These are phyloP conservation scores for Hystrix brachyura DNA, from an alignment of 2,113 vertebrate species.

Conservation along the genomic window DNA sequence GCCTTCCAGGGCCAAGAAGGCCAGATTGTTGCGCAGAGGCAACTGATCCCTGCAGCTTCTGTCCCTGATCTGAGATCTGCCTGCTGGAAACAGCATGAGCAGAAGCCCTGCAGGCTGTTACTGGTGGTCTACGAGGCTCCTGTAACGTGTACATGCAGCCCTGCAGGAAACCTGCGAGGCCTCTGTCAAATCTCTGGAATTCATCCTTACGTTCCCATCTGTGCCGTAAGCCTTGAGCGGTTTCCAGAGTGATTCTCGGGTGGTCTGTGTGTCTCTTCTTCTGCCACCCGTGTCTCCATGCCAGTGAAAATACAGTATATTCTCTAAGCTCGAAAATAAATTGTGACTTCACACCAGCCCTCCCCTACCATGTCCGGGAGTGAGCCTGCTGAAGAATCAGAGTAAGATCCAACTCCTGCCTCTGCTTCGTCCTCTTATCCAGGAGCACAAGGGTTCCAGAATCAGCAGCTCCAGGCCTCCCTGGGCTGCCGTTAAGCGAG, in stretches of 20 bases:
- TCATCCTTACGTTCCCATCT: neutral
- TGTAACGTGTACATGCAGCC: accelerated
- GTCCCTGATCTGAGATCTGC: neutral
- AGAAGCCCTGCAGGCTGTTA: neutral
- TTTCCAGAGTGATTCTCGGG: neutral
- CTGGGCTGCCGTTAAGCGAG: neutral
- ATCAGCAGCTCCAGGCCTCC: neutral
- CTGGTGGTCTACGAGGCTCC: neutral
- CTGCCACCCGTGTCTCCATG: neutral
- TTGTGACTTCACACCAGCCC: neutral
- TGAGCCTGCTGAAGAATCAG: conserved; percentile 22
- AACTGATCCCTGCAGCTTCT: accelerated
- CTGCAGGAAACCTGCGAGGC: neutral
- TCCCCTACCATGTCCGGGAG: neutral
- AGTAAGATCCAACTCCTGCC: neutral
- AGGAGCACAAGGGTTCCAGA: neutral
- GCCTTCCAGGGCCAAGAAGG: neutral
- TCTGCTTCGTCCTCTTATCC: neutral
- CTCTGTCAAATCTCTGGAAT: neutral
- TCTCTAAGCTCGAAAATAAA: conserved; percentile 23
- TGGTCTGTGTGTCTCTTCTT: neutral
- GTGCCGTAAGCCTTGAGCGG: neutral
- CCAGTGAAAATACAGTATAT: conserved; percentile 87
- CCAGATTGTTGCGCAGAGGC: neutral
- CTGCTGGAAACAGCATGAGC: neutral